Conservation (phyloP, 1,140 invertebrate genomes). For the Sinonovacula constricta region DNA sequence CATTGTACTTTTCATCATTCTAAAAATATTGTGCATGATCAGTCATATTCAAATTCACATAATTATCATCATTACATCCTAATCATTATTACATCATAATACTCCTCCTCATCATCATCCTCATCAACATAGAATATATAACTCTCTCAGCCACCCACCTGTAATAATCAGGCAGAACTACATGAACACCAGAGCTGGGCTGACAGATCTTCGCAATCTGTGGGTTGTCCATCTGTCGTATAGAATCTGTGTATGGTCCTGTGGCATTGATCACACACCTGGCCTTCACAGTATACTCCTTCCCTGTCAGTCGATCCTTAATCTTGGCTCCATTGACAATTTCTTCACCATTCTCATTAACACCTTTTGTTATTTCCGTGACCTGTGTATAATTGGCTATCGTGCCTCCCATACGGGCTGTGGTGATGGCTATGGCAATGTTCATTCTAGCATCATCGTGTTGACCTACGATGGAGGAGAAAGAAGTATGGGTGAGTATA, state of each 20-base stretch:
- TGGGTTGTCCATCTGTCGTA: slow-evolving; percentile 96
- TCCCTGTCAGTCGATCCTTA: slow-evolving; percentile 82
- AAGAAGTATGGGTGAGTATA: neutral
- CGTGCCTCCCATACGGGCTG: slow-evolving; percentile 95
- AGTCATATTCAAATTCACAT: no score
- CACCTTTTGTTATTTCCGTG: slow-evolving; percentile 86
- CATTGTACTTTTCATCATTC: no score
- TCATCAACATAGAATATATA: no score
- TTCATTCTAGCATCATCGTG: slow-evolving; percentile 99
- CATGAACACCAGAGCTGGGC: slow-evolving; percentile 98
- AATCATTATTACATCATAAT: no score
- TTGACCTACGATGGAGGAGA: slow-evolving; percentile 83
- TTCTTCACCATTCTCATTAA: slow-evolving; percentile 82
- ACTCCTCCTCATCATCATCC: no score
- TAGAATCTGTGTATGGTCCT: slow-evolving; percentile 97
- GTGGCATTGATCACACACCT: slow-evolving; percentile 99
- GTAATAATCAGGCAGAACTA: slow-evolving; percentile 98
- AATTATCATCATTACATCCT: no score
- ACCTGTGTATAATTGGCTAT: slow-evolving; percentile 96
- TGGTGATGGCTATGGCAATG: slow-evolving; percentile 95
- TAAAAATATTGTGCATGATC: no score
- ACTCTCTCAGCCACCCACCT: no score
- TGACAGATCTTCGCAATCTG: slow-evolving; percentile 90
- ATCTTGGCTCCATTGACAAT: slow-evolving; percentile 82
- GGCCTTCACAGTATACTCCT: slow-evolving; percentile 94